Base-by-base conservation (phyloP, 1,140 invertebrate genomes). In the Tetramorium alpestre region DNA sequence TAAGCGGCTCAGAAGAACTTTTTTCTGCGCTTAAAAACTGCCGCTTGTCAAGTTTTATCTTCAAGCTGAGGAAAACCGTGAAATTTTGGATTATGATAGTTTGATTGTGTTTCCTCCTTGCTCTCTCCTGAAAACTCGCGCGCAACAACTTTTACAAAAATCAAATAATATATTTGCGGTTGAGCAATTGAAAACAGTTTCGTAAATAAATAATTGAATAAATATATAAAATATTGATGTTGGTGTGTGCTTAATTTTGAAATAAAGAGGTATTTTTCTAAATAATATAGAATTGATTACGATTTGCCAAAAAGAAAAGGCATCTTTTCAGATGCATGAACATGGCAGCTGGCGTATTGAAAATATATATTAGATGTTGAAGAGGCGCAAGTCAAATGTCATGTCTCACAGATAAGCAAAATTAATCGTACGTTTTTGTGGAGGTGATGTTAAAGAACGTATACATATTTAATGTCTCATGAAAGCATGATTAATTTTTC, bases 21-120 rank as follows among this genome's bases (percentile, higher is more conserved):
- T 64, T 86, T 90, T 60, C 56, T 33, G 16, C 16, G 49, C 67
- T 56, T 56, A 82, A 87, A 87, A 90, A 67, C 82, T 67, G 58
- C 67, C 54, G 67, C 73, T 81, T 62, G 67, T 64, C 67, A 44
- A 64, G 88, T 69, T 90, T 85, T 73, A 41, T 41, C 54, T 58
- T 7, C 73, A 25, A 88, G 18, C 62, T 22, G 25, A 84, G 13
- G n/a, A 38, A 33, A 70, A 82, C 58, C 54, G 51, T 86, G 85
- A 78, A 90, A 90, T 90, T 90, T 90, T 88, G 89, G 81, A 88
- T 90, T 88, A 90, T 62, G 41, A 33, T 72, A 51, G 58, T 70
- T 80, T 70, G 60, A 90, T 72, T 82, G 51, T 85, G 11, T 28
- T 22, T 56, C 44, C 11, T 18, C 33, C 7, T 28, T 33, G 1